A percentile compares a stretch with the other conserved stretches of the same genome.
Evolutionary conservation across 2,888 invertebrate species (phyloP).

Genomic region (Elysia crispata): DNA sequence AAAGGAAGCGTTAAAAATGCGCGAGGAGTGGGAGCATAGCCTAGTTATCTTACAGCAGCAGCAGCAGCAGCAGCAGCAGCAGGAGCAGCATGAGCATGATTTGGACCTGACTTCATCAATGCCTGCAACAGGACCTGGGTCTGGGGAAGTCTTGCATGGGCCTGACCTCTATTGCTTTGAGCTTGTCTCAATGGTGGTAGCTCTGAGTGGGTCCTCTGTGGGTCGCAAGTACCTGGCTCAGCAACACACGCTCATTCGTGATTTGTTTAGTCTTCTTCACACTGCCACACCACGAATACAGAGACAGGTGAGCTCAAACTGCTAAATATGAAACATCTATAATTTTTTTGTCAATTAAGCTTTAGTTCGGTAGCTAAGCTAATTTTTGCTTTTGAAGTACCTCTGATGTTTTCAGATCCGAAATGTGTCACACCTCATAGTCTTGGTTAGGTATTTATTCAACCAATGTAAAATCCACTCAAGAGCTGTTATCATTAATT

Average conservation of each 20-base stretch:
- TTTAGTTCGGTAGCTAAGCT: too few relatives aligned
- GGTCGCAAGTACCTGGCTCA: constrained; percentile 93
- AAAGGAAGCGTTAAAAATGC: constrained; percentile 89
- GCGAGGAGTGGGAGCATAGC: constrained; percentile 92
- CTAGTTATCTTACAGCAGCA: neutral
- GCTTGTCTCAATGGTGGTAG: constrained; percentile 96
- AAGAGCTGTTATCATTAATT: too few relatives aligned
- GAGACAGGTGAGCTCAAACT: constrained; percentile 84
- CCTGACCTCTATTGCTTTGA: constrained; percentile 97
- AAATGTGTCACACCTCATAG: too few relatives aligned
- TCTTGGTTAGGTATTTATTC: too few relatives aligned
- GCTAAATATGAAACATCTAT: too few relatives aligned
- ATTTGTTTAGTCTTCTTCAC: constrained; percentile 91
- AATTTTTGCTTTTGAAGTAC: too few relatives aligned
- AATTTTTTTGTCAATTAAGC: too few relatives aligned
- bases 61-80: neutral
- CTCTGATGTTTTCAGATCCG: too few relatives aligned
- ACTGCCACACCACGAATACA: constrained; percentile 96
- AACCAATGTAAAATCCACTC: too few relatives aligned
- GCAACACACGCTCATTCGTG: constrained; percentile 89
- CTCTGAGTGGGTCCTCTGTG: constrained; percentile 93
- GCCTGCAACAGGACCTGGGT: neutral
- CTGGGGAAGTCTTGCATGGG: constrained; percentile 34
- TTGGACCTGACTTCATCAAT: neutral
- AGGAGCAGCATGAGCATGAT: neutral